Conservation (phyloP, 2,888 invertebrate species). For the Melinaea menophilus region DNA sequence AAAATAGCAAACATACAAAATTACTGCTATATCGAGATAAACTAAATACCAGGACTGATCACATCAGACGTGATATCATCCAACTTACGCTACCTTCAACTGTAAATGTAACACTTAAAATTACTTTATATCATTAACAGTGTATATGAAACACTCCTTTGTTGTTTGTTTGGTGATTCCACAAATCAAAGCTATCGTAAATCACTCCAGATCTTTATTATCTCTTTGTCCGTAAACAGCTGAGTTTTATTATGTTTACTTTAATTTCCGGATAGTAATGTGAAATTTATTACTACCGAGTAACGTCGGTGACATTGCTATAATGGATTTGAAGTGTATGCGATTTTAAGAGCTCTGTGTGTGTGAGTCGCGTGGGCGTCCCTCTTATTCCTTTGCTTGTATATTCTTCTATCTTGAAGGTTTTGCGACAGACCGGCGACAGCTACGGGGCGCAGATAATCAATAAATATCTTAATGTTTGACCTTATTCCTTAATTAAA, state of each 20-base stretch:
- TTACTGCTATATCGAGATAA: neutral
- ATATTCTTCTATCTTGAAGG: conserved; percentile 59
- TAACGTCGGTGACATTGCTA: conserved; percentile 35
- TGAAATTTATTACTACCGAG: conserved; percentile 36
- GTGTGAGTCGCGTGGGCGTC: conserved; percentile 62
- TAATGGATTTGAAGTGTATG: conserved; percentile 34
- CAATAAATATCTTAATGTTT: neutral
- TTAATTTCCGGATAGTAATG: conserved; percentile 36
- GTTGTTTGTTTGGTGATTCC: conserved; percentile 43
- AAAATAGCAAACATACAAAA: neutral
- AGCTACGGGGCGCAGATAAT: conserved; percentile 29
- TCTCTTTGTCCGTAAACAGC: conserved; percentile 35
- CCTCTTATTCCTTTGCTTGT: conserved; percentile 66
- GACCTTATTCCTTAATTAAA: too few species aligned
- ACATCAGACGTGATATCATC: conserved; percentile 1
- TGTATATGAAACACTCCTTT: conserved; percentile 40
- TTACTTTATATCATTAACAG: conserved; percentile 43
- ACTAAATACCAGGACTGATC: neutral
- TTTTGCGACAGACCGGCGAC: conserved; percentile 51
- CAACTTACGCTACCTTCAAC: neutral
- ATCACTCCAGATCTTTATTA: conserved; percentile 33
- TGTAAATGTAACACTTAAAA: conserved; percentile 41
- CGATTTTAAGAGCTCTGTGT: conserved; percentile 57
- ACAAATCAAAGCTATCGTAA: conserved; percentile 41
- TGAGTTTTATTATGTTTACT: conserved; percentile 35